A percentile compares a stretch with the other conserved stretches of the same genome.
Conservation (phyloP, 2,888 invertebrate genomes). For the Oxyscelio sp. region DNA sequence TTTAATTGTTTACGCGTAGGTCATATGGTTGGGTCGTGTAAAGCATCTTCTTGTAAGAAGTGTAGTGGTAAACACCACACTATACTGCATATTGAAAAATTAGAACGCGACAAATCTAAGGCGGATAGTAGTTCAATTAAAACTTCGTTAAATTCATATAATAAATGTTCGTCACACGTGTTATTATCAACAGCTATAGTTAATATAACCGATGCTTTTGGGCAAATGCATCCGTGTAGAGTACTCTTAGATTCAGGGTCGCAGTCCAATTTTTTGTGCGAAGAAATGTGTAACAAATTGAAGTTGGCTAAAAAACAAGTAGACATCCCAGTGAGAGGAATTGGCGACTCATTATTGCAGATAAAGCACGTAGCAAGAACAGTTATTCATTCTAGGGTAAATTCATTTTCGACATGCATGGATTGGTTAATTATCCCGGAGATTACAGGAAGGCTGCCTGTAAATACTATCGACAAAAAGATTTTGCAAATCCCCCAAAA, state of each 20-base stretch:
- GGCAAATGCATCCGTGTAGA: constrained; percentile 39
- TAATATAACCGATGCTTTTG: constrained; percentile 2
- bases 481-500: constrained; percentile 48
- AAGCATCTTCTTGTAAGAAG: too few species aligned
- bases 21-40: too few species aligned
- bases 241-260: constrained; percentile 64
- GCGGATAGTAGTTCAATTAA: too few species aligned
- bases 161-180: too few species aligned
- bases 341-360: constrained; percentile 47
- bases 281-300: constrained; percentile 48
- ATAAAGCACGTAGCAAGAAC: constrained; percentile 37
- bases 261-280: constrained; percentile 63
- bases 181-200: neutral
- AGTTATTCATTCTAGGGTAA: constrained; percentile 31
- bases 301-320: constrained; percentile 26
- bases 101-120: too few species aligned
- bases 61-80: too few species aligned
- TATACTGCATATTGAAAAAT: too few species aligned
- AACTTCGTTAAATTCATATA: too few species aligned
- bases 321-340: constrained; percentile 38
- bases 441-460: constrained; percentile 64
- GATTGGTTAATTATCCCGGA: constrained; percentile 48
- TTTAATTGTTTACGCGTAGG: neutral
- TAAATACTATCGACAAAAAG: constrained; percentile 23
- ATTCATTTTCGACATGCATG: constrained; percentile 12